Conservation (phyloP, 2,113 vertebrate genomes). For the Poeciliopsis turrubarensis region DNA sequence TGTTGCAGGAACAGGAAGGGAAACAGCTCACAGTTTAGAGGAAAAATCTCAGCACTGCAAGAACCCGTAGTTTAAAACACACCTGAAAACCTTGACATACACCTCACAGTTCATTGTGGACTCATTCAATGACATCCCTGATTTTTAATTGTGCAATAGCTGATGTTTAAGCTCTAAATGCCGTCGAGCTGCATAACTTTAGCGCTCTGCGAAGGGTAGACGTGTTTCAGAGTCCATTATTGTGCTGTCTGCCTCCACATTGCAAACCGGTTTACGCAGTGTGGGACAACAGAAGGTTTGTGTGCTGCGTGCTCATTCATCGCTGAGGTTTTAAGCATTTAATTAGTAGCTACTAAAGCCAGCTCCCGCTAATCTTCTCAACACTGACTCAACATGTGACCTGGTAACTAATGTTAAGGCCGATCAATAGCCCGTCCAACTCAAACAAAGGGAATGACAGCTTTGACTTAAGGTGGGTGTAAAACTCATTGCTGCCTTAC, state of each 20-base stretch:
- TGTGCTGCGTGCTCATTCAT: constrained; percentile 75
- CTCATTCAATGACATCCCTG: neutral
- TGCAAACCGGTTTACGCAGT: constrained; percentile 34
- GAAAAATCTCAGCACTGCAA: neutral
- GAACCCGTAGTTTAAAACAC: neutral
- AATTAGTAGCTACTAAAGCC: constrained; percentile 78
- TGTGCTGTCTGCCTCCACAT: constrained; percentile 23
- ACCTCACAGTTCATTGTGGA: neutral
- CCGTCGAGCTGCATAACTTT: neutral
- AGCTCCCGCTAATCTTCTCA: constrained; percentile 78
- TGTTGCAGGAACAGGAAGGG: neutral
- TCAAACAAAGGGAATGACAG: constrained; percentile 56
- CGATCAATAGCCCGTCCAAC: constrained; percentile 66
- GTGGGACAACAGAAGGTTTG: constrained; percentile 54
- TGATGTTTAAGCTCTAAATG: neutral
- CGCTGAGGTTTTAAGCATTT: constrained; percentile 82
- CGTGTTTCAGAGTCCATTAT: neutral
- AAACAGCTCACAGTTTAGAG: neutral
- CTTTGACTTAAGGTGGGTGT: constrained; percentile 25
- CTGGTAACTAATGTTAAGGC: constrained; percentile 62
- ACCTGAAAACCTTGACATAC: neutral
- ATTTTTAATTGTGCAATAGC: neutral
- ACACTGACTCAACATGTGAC: constrained; percentile 82
- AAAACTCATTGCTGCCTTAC: constrained; percentile 7
- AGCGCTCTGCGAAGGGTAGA: neutral